Percentiles rank a stretch among this genome's conserved stretches.
These are phyloP conservation scores for Eumaeus atala DNA, from an alignment of 1,140 invertebrate genomes.

Conservation along the genomic window DNA sequence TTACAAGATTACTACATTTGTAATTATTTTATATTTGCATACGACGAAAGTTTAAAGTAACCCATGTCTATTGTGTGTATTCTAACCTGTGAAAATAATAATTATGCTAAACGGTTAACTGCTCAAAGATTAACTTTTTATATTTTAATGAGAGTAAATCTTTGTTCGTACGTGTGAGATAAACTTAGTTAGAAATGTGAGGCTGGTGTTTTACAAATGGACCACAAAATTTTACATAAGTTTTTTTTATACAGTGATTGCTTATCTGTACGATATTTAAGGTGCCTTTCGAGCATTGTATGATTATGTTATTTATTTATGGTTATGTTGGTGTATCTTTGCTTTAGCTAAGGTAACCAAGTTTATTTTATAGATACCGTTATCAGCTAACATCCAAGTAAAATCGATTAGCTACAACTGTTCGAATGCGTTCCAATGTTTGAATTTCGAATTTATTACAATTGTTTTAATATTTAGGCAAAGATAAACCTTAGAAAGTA, in stretches of 20 bases:
- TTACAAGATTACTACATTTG: slow-evolving; percentile 30
- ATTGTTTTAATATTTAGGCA: neutral
- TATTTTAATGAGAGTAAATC: too few relatives aligned
- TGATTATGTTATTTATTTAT: slow-evolving; percentile 9
- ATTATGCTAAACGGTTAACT: slow-evolving; percentile 8
- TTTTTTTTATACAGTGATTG: too few relatives aligned
- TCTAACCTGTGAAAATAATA: slow-evolving; percentile 9
- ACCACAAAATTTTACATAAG: too few relatives aligned
- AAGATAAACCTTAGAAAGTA: slow-evolving; percentile 8
- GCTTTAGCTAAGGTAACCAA: slow-evolving; percentile 11
- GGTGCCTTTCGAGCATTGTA: neutral
- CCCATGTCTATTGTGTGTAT: neutral
- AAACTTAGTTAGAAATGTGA: too few relatives aligned
- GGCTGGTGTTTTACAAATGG: too few relatives aligned
- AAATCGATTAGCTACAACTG: slow-evolving; percentile 11
- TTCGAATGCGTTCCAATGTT: slow-evolving; percentile 12
- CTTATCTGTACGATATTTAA: too few relatives aligned
- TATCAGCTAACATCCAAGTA: slow-evolving; percentile 9
- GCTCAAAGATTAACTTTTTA: neutral
- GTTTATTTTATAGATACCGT: slow-evolving; percentile 15
- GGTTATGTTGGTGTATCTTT: neutral
- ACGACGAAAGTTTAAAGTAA: slow-evolving; percentile 25
- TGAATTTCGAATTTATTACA: neutral
- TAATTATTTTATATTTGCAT: slow-evolving; percentile 37
- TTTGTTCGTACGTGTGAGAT: too few relatives aligned